These are phyloP conservation scores for Porites lutea DNA, from an alignment of 64 coral and sea anemone species.

Conservation along the genomic window DNA sequence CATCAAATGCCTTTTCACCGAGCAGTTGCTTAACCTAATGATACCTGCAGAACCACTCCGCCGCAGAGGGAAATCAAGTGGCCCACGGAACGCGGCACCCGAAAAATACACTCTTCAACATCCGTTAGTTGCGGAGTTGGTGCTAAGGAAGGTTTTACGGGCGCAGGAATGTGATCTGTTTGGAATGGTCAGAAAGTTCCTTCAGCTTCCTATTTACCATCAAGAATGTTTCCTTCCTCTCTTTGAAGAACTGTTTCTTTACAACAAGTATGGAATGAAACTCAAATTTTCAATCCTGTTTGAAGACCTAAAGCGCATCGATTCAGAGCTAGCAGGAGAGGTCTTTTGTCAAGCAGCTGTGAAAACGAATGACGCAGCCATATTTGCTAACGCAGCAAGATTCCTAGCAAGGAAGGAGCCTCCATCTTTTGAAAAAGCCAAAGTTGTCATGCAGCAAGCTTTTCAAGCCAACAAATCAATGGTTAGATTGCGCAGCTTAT, in stretches of 20 bases:
- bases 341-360: slow-evolving; percentile 65
- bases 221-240: slow-evolving; percentile 45
- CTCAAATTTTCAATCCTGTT: slow-evolving; percentile 71
- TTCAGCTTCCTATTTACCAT: slow-evolving; percentile 62
- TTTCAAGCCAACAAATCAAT: slow-evolving; percentile 50
- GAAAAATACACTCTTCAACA: slow-evolving; percentile 80
- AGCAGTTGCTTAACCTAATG: slow-evolving; percentile 85
- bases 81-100: neutral
- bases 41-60: slow-evolving; percentile 40
- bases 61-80: neutral
- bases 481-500: neutral
- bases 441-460: slow-evolving; percentile 34
- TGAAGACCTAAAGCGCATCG: slow-evolving; percentile 36
- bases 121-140: slow-evolving; percentile 61
- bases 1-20: slow-evolving; percentile 78
- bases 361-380: slow-evolving; percentile 69
- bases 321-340: slow-evolving; percentile 46
- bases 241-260: slow-evolving; percentile 70
- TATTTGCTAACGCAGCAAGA: slow-evolving; percentile 74
- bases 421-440: slow-evolving; percentile 73
- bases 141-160: slow-evolving; percentile 27
- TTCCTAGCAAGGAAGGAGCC: slow-evolving; percentile 73
- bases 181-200: slow-evolving; percentile 40
- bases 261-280: slow-evolving; percentile 15
- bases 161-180: slow-evolving; percentile 13